Percentiles rank a stretch among this genome's conserved stretches.
phyloP scores from a whole-genome alignment of 2,888 invertebrate species.

The Cordilura impudica region DNA sequence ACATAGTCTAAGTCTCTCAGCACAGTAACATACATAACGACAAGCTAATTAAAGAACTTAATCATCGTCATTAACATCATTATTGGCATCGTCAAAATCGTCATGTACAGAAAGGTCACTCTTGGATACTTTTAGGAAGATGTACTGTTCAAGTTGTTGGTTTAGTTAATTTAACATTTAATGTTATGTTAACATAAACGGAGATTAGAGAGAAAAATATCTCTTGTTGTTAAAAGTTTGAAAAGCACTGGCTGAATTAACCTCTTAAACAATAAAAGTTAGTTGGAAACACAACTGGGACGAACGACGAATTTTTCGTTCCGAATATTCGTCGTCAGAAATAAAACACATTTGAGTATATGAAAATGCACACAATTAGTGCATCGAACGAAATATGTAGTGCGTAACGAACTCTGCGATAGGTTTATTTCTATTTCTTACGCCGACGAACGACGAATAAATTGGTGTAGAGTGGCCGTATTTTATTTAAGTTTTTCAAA shows the following conservation, averaged over 20 bases:
- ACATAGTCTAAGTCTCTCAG: not conserved
- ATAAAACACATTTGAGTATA: too few species aligned
- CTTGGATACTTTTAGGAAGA: conserved; percentile 7
- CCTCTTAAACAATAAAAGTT: too few species aligned
- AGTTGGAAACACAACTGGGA: too few species aligned
- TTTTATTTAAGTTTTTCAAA: too few species aligned
- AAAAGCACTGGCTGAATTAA: conserved; percentile 15
- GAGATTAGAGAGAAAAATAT: not conserved
- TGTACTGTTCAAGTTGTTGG: not conserved
- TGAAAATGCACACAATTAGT: too few species aligned
- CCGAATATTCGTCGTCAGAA: too few species aligned
- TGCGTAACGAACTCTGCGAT: too few species aligned
- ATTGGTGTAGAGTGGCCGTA: too few species aligned
- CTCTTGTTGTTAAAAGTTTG: conserved; percentile 3
- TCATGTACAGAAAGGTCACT: conserved; percentile 39
- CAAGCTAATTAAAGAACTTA: conserved; percentile 11
- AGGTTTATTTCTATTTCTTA: too few species aligned
- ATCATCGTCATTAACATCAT: not conserved
- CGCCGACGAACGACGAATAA: too few species aligned
- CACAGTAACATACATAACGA: conserved; percentile 34
- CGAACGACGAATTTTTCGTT: too few species aligned
- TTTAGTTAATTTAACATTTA: not conserved
- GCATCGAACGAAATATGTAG: too few species aligned
- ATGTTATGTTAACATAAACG: not conserved
- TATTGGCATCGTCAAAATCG: conserved; percentile 1